These are phyloP conservation scores for Struthio camelus DNA, from an alignment of 2,113 vertebrate genomes.

Conservation along the genomic window DNA sequence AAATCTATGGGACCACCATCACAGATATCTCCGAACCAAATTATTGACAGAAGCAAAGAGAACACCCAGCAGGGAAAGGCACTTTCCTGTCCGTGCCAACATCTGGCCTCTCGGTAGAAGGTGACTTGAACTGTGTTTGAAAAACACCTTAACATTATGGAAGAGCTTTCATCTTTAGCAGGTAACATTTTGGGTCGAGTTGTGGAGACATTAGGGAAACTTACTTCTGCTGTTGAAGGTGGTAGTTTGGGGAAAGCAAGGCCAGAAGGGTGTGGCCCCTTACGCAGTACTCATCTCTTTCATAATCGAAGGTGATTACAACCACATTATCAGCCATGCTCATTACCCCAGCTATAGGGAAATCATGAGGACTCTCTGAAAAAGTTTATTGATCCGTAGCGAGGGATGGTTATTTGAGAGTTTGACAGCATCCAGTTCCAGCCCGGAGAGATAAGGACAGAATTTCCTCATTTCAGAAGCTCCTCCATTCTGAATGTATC, in stretches of 20 bases:
- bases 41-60: constrained; percentile 63
- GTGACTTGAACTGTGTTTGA: too few species aligned
- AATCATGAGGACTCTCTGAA: neutral
- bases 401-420: neutral
- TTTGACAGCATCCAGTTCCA: neutral
- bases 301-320: neutral
- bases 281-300: fast-evolving
- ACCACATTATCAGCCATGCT: fast-evolving
- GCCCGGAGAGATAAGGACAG: fast-evolving
- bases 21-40: constrained; percentile 73
- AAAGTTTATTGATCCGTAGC: neutral
- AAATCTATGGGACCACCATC: neutral
- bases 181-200: neutral
- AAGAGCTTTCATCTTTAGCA: neutral
- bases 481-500: neutral
- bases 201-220: neutral
- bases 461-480: neutral
- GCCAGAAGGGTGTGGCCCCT: neutral
- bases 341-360: neutral
- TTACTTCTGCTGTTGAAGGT: neutral
- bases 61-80: neutral
- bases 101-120: neutral
- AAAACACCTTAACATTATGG: neutral
- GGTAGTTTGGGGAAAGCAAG: neutral
- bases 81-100: neutral